Evolutionary conservation across 2,888 invertebrate genomes (phyloP).

Genomic region (Drosophila nr. medialis): DNA sequence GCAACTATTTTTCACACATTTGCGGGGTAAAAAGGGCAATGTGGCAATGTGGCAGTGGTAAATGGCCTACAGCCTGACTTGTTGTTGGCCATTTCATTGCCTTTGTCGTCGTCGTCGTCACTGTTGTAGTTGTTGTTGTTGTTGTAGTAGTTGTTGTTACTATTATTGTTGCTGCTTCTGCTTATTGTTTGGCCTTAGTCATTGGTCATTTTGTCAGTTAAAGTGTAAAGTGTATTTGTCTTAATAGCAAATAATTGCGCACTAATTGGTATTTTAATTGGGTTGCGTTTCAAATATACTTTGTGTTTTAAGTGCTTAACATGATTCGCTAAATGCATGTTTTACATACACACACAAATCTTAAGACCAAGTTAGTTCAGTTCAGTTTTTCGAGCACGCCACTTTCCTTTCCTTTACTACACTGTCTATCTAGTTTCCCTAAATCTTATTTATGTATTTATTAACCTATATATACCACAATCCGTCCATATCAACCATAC

Average conservation of each 20-base stretch:
- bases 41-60: conserved; percentile 6
- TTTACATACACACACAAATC: background rate
- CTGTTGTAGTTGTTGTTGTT: conserved; percentile 17
- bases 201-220: conserved; percentile 28
- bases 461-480: background rate
- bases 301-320: background rate
- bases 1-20: conserved; percentile 70
- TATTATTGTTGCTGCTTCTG: conserved; percentile 16
- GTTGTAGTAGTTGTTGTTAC: conserved; percentile 8
- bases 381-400: background rate
- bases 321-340: background rate
- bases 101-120: conserved; percentile 23
- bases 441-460: background rate
- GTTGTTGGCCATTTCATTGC: conserved; percentile 33
- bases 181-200: conserved; percentile 46
- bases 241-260: conserved; percentile 71
- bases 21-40: conserved; percentile 24
- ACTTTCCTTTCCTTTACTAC: background rate
- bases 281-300: background rate
- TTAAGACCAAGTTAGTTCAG: background rate
- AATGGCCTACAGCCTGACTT: conserved; percentile 33
- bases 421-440: background rate
- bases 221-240: conserved; percentile 37
- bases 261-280: conserved; percentile 65
- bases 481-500: background rate